Conservation (phyloP, 2,113 vertebrate species). For the Misgurnus mizolepis region DNA sequence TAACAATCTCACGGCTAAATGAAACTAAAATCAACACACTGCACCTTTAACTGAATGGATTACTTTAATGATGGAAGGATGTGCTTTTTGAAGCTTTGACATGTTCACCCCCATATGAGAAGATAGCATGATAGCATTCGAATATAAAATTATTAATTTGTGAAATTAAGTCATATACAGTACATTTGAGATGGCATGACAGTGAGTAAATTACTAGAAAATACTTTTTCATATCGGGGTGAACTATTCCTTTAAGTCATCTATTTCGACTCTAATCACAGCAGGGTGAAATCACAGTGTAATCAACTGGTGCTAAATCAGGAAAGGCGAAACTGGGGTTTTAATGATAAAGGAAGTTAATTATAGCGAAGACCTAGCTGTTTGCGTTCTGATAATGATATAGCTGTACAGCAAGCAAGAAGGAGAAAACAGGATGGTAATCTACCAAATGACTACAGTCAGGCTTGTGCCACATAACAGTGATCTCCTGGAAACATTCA, state of each 20-base stretch:
- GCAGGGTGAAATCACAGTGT: conserved; percentile 29
- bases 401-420: not conserved
- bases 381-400: conserved; percentile 31
- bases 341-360: conserved; percentile 42
- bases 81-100: too few species aligned
- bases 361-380: conserved; percentile 13
- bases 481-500: not conserved
- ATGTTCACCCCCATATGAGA: too few species aligned
- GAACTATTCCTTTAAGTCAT: conserved; percentile 1
- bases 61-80: too few species aligned
- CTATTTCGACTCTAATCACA: conserved; percentile 23
- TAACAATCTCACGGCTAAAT: too few species aligned
- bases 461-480: not conserved
- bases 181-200: too few species aligned
- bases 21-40: too few species aligned
- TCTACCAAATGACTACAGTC: not conserved
- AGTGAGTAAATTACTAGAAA: too few species aligned
- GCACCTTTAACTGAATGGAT: too few species aligned
- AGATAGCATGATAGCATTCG: too few species aligned
- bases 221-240: not conserved
- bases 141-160: too few species aligned
- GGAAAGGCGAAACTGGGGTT: conserved; percentile 31
- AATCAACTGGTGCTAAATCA: conserved; percentile 40
- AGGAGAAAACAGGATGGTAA: not conserved
- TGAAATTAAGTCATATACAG: too few species aligned